Percentiles rank a stretch among this genome's conserved stretches.
These are phyloP conservation scores for Brachionus angularis DNA, from an alignment of 1,140 invertebrate species.

Conservation along the genomic window DNA sequence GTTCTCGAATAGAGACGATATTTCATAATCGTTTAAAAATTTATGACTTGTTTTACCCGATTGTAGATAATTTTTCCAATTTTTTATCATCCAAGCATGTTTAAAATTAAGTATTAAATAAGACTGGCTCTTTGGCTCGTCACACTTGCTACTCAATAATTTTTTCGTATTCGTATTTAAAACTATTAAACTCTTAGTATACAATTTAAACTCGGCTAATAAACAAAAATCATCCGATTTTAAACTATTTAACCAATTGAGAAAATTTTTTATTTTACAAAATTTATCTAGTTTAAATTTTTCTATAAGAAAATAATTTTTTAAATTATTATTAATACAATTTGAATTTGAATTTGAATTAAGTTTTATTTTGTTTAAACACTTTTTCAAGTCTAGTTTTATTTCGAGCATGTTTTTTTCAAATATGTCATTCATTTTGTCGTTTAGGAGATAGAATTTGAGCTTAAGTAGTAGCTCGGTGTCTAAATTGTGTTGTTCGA, in stretches of 20 bases:
- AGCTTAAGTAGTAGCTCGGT: conserved; percentile 8
- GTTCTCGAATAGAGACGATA: no score
- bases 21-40: conserved; percentile 34
- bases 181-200: conserved; percentile 6
- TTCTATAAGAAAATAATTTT: neutral
- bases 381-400: conserved; percentile 9
- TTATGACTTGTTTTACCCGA: neutral
- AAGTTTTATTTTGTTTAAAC: no score
- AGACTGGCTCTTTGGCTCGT: neutral
- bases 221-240: conserved; percentile 32
- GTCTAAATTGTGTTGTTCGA: neutral
- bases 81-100: conserved; percentile 19
- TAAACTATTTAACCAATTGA: conserved; percentile 2
- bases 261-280: conserved; percentile 1
- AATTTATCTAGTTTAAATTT: neutral
- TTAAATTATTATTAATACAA: no score
- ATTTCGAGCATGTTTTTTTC: neutral
- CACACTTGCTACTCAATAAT: no score
- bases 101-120: neutral
- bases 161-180: no score
- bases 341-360: no score
- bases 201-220: conserved; percentile 18
- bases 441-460: conserved; percentile 8
- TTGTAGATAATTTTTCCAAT: conserved; percentile 3
- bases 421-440: conserved; percentile 26